Evolutionary conservation across 2,888 invertebrate species (phyloP), one percentile per base, ranked within the genome.

Genomic region (Ectemnius cavifrons): DNA sequence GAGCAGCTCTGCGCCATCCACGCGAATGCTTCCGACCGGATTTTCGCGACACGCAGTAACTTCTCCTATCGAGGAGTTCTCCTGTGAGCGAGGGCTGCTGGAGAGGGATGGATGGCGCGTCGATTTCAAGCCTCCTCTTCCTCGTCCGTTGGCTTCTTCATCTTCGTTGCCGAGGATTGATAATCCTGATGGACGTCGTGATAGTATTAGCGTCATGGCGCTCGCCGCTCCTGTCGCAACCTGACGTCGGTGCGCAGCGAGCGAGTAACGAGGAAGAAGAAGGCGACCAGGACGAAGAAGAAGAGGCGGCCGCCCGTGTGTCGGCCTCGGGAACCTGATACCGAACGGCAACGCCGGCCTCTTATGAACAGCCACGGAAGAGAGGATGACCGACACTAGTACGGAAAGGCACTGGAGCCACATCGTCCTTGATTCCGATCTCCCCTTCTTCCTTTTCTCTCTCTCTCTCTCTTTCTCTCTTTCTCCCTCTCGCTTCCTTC

Each of bases 101-200:
- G 52, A 52, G 52, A 27, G 13, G 61, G 61, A 61, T 61, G 45
- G 28, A 61, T 37, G 45, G 16, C 27, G 14, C 61, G 61, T 27
- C 45, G 45, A 61, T 27, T 52, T 11, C 1, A 11, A 18, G 23
- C 28, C 18, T 4, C 69, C 27, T 58, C 57, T 18, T 57, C 61
- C 23, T 67, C 61, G n/a, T 58, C 57, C 58, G 58, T 63, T 18
- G 46, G 58, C 71, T 49, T 77, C 73, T 80, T 79, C 78, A 70
- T 77, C 71, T 75, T 77, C 73, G 75, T 81, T 77, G 72, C 76
- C 60, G 80, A 67, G 71, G 79, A 75, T 81, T 78, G 82, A 83
- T 88, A 87, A 89, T 88, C 85, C 86, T 84, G 88, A 88, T 85
- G 84, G 85, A 87, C 86, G 81, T 84, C 73, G 82, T 84, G 86